Evolutionary conservation across 1,140 invertebrate genomes (phyloP), one percentile per base, ranked within the genome.

Genomic region (Saccostrea cuccullata): DNA sequence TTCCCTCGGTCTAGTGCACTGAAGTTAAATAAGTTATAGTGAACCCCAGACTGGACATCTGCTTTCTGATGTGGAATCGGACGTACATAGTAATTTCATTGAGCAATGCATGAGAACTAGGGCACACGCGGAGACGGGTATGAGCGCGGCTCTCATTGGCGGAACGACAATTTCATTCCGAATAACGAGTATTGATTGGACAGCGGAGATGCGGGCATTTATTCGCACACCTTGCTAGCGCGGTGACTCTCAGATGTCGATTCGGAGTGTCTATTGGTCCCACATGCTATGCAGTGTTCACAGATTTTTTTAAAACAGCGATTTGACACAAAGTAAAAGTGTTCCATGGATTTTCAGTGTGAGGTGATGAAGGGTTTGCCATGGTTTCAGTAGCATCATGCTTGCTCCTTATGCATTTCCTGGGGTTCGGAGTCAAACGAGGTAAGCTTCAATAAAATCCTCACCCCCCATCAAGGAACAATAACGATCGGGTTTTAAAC

Each of bases 331-430:
- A 13, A 30, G 23, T 26, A 40, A 36, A 36, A 17, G 13, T 36
- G 13, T 30, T 77, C 70, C 70, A 77, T 77, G 70, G 70, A 77
- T 77, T 30, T 77, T 77, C 70, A 15, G 26, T 36, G 13, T 15
- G 70, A 77, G 36, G 70, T 77, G 26, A 77, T 77, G 70, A 77
- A 77, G 70, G 70, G 70, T 12, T 30, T 77, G 70, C 70, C 70
- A 77, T 77, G 70, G 70, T 77, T 77, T 77, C 26, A 77, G 70
- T 77, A 30, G 70, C 70, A 77, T 77, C 70, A 77, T 77, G 70
- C 30, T 77, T 77, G 23, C 70, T 77, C 23, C 70, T 77, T 11
- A 77, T 77, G 70, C 70, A 77, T 77, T 77, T 30, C 23, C 30
- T 77, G 30, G 70, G 70, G 70, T 77, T 77, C 26, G 70, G 70